Base-by-base conservation (phyloP, 2,888 invertebrate genomes). In the Eumacrocentrus americanus region DNA sequence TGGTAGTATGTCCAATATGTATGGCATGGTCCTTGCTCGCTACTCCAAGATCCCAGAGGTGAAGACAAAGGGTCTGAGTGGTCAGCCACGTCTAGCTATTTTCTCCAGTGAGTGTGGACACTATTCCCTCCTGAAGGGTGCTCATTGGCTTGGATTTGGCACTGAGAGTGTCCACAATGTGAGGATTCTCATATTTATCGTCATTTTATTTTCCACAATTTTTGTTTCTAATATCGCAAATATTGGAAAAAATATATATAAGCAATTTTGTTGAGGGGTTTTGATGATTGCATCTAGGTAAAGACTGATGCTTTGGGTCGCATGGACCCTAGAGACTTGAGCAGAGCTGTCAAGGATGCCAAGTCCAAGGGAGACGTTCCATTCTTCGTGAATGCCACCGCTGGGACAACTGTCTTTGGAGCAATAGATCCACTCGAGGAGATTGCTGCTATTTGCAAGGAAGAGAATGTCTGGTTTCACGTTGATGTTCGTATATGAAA, bases 71-170 rank as follows among this genome's bases (percentile, higher is more conserved):
- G 92, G 91, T 1, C 79, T 90, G 72, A 84, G 82, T 59, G 82
- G 81, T 9, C 71, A 87, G 14, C 88, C 88, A 2, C 87, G 87
- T 1, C 75, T 94, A 67, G 88, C 88, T 0, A 81, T 89, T 35
- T 92, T 91, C 70, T 88, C 91, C 48, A 94, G 94, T 2, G 88
- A 90, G 72, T 91, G 91, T 74, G 85, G 89, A 35, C 95, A 95
- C 78, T 95, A 94, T 74, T 94, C 94, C 1, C 85, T 93, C 11
- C 85, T 85, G 71, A 92, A 94, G 81, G 90, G 90, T 4, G 90
- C 91, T 0, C 88, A 91, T 69, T 92, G 91, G 88, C 82, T 94
- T 9, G 94, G 95, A 0, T 82, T 94, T n/a, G 95, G 95, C 0
- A 88, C 88, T 0, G 88, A 93, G 18, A 89, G 90, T 64, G 83